Conservation (phyloP, 1,140 invertebrate species). For the Drosophila varians region DNA sequence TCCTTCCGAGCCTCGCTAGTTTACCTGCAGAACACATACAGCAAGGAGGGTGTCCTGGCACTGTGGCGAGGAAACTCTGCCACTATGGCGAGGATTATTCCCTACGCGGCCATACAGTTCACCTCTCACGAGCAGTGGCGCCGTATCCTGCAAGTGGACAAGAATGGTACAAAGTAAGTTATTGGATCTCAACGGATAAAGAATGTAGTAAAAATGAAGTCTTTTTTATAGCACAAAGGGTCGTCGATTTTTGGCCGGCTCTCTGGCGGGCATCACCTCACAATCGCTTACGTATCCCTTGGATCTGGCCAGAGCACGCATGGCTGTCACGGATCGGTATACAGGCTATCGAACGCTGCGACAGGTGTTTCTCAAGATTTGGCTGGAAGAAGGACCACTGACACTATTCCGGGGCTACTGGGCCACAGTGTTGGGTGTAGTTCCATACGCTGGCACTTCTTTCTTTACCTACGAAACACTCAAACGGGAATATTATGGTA, state of each 20-base stretch:
- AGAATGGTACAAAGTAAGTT: slow-evolving; percentile 86
- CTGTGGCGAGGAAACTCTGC: slow-evolving; percentile 99
- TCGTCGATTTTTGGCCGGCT: slow-evolving; percentile 93
- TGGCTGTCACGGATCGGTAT: slow-evolving; percentile 96
- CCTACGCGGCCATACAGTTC: slow-evolving; percentile 99
- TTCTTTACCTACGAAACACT: slow-evolving; percentile 99
- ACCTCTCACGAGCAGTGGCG: slow-evolving; percentile 98
- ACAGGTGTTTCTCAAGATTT: slow-evolving; percentile 93
- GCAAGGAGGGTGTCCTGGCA: slow-evolving; percentile 90
- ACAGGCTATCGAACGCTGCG: slow-evolving; percentile 84
- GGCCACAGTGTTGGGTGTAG: slow-evolving; percentile 96
- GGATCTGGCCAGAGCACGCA: slow-evolving; percentile 97
- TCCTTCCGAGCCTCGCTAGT: slow-evolving; percentile 90
- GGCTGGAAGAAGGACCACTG: slow-evolving; percentile 90
- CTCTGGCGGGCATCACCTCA: slow-evolving; percentile 96
- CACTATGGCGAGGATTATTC: slow-evolving; percentile 97
- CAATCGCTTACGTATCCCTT: slow-evolving; percentile 97
- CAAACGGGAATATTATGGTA: slow-evolving; percentile 92
- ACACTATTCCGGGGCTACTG: slow-evolving; percentile 94
- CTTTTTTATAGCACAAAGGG: slow-evolving; percentile 63
- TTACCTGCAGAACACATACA: slow-evolving; percentile 90
- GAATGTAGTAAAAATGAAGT: no score
- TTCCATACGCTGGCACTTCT: slow-evolving; percentile 98
- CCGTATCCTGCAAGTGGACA: slow-evolving; percentile 88
- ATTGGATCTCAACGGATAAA: not conserved